Base-by-base conservation (phyloP, 64 coral and sea anemone genomes). In the Orbicella faveolata region DNA sequence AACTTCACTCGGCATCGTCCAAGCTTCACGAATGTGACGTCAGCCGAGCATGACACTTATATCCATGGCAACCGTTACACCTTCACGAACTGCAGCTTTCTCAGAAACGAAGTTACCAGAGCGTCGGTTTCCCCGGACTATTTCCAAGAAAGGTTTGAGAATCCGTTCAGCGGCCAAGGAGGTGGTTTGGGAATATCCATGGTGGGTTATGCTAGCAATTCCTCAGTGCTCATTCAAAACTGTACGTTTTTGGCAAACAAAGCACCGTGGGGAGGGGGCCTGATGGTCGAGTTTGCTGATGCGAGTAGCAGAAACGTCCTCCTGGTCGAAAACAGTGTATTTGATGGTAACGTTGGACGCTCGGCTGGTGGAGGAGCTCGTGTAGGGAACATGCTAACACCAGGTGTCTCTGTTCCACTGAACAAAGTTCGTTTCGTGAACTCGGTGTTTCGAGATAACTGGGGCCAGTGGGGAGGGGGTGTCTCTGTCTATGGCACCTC, bases 381-480 rank as follows among this genome's bases (percentile, higher is more conserved):
- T 16, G 14, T 93, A n/a, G 86, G 54, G 2, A 57, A 61, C 21
- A 88, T 79, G 65, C 65, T 44, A 15, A 36, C 78, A 33, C 7
- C 9, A 36, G 51, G 62, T 18, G 33, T 33, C 30, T 23, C 9
- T 88, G 9, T 88, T 75, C 57, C 13, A 79, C 72, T 61, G 23
- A 69, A 88, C 51, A 39, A 93, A 18, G 16, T 93, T 36, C 79
- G n/a, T n/a, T 73, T 93, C 4, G 35, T 64, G 13, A 21, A 88
- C 21, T 80, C 84, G 14, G 8, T 5, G 33, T 95, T 95, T 65
- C 33, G 33, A n/a, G 66, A 72, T 41, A 95, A 95, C 36, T 80
- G 21, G 21, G 90, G 84, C 18, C 26, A 83, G 13, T 95, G 73
- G 94, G 94, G 94, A 77, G 94, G 94, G 13, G 94, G 89, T 20